Conservation (phyloP, 2,113 vertebrate genomes). For the Coryphaenoides rupestris region DNA sequence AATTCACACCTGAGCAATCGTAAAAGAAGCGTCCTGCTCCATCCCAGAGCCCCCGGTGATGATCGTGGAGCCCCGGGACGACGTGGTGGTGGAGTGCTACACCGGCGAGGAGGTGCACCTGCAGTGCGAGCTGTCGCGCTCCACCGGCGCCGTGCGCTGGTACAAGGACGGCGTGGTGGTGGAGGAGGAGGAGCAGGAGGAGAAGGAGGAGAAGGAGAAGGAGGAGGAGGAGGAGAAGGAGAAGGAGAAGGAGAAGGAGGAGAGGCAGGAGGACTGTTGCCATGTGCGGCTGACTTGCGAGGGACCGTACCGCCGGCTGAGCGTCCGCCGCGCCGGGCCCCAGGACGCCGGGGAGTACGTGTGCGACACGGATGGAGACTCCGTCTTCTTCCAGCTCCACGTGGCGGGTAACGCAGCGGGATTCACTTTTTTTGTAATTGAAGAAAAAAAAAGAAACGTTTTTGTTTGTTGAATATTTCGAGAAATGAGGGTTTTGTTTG, state of each 20-base stretch:
- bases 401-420: conserved; percentile 76
- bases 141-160: conserved; percentile 68
- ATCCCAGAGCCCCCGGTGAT: conserved; percentile 79
- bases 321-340: conserved; percentile 60
- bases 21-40: too few species aligned
- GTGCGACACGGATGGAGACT: conserved; percentile 82
- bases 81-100: conserved; percentile 63
- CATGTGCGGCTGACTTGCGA: conserved; percentile 68
- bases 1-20: too few species aligned
- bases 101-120: conserved; percentile 74
- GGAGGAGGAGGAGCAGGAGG: too few species aligned
- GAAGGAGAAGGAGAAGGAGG: too few species aligned
- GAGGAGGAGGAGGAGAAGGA: too few species aligned
- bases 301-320: conserved; percentile 70
- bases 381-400: conserved; percentile 80
- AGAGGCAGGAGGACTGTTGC: too few species aligned
- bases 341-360: conserved; percentile 82
- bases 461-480: too few species aligned
- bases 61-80: conserved; percentile 78
- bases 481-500: too few species aligned
- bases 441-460: too few species aligned
- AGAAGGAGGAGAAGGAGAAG: too few species aligned
- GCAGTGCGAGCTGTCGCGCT: conserved; percentile 82
- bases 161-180: conserved; percentile 81
- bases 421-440: too few species aligned